These are phyloP conservation scores for Podarcis raffonei DNA, from an alignment of 2,113 vertebrate genomes.

Conservation along the genomic window DNA sequence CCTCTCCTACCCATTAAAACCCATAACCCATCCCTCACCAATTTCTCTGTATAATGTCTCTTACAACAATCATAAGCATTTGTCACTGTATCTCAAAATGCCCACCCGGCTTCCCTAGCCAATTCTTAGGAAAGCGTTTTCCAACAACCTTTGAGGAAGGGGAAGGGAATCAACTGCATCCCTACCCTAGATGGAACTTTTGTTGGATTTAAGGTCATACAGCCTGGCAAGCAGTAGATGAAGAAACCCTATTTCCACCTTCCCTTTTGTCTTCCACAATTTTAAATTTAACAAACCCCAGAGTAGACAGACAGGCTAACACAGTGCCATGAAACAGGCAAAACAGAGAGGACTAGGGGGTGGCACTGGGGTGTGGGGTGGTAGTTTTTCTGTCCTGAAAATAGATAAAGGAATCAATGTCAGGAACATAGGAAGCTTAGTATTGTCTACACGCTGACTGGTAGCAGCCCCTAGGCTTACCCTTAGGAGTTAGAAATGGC, in stretches of 20 bases:
- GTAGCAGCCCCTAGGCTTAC: too few species aligned
- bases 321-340: conserved; percentile 2
- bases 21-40: not conserved
- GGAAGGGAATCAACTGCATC: not conserved
- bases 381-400: not conserved
- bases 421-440: too few species aligned
- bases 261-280: not conserved
- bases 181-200: not conserved
- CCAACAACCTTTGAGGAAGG: not conserved
- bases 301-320: not conserved
- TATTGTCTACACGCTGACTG: too few species aligned
- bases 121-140: not conserved
- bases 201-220: not conserved
- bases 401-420: not conserved
- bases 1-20: not conserved
- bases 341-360: not conserved
- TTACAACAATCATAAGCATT: not conserved
- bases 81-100: not conserved
- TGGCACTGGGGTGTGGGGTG: not conserved
- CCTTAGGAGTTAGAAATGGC: too few species aligned
- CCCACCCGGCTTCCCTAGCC: not conserved
- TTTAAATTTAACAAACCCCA: conserved; percentile 20
- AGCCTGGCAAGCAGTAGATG: not conserved
- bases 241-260: conserved; percentile 11
- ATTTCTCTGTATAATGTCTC: not conserved